Base-by-base conservation (phyloP, 1,140 invertebrate genomes). In the Notospermus geniculatus region DNA sequence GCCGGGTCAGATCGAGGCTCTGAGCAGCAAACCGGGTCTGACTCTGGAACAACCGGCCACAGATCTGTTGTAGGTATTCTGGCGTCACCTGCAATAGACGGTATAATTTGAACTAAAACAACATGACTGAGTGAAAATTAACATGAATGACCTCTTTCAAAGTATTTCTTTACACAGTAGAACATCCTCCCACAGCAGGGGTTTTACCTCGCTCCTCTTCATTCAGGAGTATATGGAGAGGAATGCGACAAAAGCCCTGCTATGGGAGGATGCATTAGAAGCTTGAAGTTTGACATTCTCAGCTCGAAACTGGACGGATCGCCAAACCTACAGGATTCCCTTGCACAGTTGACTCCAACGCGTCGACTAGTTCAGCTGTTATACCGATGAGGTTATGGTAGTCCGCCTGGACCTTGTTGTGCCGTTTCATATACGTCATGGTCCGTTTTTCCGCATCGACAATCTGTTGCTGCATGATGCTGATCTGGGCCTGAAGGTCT, bases 291-390 rank as follows among this genome's bases (percentile, higher is more conserved):
- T n/a, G n/a, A n/a, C n/a, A n/a, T n/a, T n/a, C n/a, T n/a, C n/a
- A n/a, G n/a, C n/a, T n/a, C n/a, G n/a, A n/a, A n/a, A n/a, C n/a
- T n/a, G n/a, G n/a, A n/a, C n/a, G n/a, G n/a, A n/a, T n/a, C 15
- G 32, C 32, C 32, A 82, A 63, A 74, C 73, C 83, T 80, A 87
- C 83, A 17, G 79, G 64, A 67, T 86, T 78, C 23, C 86, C 86
- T 68, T 82, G 79, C 0, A 86, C 83, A 11, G 85, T 84, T 65
- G 79, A 78, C 71, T 88, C 86, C 54, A 88, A 69, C 23, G 85
- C 82, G 52, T 81, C 79, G 0, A 87, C 84, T 25, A 88, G 76
- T 70, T 87, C 84, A 19, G 82, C 82, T 17, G 86, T 83, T 25
- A 88, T 82, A 46, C 80, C 77, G 43, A 84, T 83, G n/a, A 84